Percentiles rank a stretch among this genome's conserved stretches.
Conservation (phyloP, 2,888 invertebrate species). For the Arrhopalites spinosus region DNA sequence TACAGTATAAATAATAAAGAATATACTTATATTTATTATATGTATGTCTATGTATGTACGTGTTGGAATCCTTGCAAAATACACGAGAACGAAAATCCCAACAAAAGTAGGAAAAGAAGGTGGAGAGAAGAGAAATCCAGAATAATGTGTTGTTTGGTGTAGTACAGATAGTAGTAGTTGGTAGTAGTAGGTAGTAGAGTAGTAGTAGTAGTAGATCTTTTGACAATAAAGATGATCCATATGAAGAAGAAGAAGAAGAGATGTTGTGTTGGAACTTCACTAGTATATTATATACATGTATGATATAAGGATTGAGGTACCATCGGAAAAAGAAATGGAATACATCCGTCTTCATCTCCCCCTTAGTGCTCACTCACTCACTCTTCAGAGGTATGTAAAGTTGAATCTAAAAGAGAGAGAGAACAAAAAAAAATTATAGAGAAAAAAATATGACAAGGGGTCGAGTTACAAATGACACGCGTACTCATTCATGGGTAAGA, state of each 20-base stretch:
- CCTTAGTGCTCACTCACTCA: neutral
- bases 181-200: neutral
- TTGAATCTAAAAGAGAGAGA: neutral
- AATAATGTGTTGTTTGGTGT: too few relatives aligned
- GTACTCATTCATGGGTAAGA: conserved; percentile 9
- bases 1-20: too few relatives aligned
- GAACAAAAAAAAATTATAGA: neutral
- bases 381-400: conserved; percentile 11
- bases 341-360: conserved; percentile 13
- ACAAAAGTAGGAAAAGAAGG: conserved; percentile 6
- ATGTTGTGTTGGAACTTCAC: neutral
- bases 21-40: too few relatives aligned
- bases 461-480: conserved; percentile 3
- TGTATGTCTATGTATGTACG: too few relatives aligned
- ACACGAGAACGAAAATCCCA: too few relatives aligned
- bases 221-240: too few relatives aligned
- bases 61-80: too few relatives aligned
- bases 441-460: neutral
- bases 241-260: too few relatives aligned
- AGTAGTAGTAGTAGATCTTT: too few relatives aligned
- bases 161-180: neutral
- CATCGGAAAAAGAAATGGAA: conserved; percentile 7
- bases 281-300: too few relatives aligned
- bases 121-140: neutral
- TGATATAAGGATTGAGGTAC: neutral